Evolutionary conservation across 2,113 vertebrate genomes (phyloP), one percentile per base, ranked within the genome.

Genomic region (Phaethornis superciliosus): DNA sequence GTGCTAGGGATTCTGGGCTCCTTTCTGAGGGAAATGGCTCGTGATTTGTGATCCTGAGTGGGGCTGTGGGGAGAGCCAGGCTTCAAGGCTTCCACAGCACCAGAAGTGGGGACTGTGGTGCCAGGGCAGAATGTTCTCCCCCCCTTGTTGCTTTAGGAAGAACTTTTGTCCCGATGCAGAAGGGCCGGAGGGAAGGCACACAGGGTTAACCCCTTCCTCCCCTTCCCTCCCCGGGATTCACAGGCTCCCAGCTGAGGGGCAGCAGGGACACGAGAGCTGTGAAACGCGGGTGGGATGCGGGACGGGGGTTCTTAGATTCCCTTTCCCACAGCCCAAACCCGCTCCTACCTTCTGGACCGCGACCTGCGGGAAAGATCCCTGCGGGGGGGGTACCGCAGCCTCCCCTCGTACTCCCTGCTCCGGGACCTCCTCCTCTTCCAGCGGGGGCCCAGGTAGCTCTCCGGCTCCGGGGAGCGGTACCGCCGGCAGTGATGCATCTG

Each of bases 401-500:
- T 90, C 40, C 96, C 97, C 77, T 98, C 97, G 1, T 91, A 95
- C 19, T 98, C 98, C 37, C 97, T 94, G 92, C 98, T 98, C 32
- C 96, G 98, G 49, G 98, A 98, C 67, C 98, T 80, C 84, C 94
- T 93, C 93, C 97, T 97, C 91, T 98, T 98, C 98, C 98, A 98
- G 30, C 97, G 82, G 65, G 95, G 97, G 23, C 93, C 97, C 93
- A 90, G 95, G 94, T 96, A 98, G 14, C 87, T 70, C 63, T 98
- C 97, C 65, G 93, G 97, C 96, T 98, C 96, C 18, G 98, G 98
- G 30, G 98, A 98, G 21, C 97, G 97, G 85, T 97, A 97, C 62
- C 98, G 88, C 95, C 97, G 97, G 80, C 97, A 98, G 95, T 98
- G 98, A 85, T 98, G 97, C 98, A 98, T 98, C 98, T 98, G 94